phyloP scores from a whole-genome alignment of 1,140 invertebrate species.

The Ostrea edulis region DNA sequence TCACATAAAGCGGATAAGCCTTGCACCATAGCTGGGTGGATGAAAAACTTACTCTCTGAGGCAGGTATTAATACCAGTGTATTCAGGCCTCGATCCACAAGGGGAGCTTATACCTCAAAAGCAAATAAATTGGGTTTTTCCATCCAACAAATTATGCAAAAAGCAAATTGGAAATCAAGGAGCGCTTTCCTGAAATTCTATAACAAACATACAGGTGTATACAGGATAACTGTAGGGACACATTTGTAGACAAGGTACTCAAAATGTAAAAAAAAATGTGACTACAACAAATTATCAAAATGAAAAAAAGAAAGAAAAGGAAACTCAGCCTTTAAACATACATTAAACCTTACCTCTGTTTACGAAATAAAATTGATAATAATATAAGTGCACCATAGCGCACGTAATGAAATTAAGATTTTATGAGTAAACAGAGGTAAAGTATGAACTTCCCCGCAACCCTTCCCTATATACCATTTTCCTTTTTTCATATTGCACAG shows the following conservation, averaged over 20 bases:
- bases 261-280: background rate
- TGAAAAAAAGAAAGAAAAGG: background rate
- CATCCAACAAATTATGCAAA: conserved; percentile 44
- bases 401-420: conserved; percentile 47
- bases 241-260: background rate
- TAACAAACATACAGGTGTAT: no score
- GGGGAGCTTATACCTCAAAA: conserved; percentile 44
- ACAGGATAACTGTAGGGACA: background rate
- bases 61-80: conserved; percentile 41
- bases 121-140: conserved; percentile 46
- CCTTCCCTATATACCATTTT: background rate
- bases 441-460: conserved; percentile 17
- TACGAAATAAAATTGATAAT: conserved; percentile 54
- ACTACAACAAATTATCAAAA: background rate
- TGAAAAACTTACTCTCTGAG: background rate
- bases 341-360: conserved; percentile 53
- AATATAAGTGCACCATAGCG: conserved; percentile 47
- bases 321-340: conserved; percentile 48
- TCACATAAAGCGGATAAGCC: conserved; percentile 37
- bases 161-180: conserved; percentile 42
- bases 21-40: conserved; percentile 45
- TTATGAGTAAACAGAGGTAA: conserved; percentile 27
- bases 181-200: conserved; percentile 45
- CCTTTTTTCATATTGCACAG: no score
- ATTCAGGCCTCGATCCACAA: conserved; percentile 45